phyloP scores from a whole-genome alignment of 2,888 invertebrate genomes.

The Odontomyia ornata region DNA sequence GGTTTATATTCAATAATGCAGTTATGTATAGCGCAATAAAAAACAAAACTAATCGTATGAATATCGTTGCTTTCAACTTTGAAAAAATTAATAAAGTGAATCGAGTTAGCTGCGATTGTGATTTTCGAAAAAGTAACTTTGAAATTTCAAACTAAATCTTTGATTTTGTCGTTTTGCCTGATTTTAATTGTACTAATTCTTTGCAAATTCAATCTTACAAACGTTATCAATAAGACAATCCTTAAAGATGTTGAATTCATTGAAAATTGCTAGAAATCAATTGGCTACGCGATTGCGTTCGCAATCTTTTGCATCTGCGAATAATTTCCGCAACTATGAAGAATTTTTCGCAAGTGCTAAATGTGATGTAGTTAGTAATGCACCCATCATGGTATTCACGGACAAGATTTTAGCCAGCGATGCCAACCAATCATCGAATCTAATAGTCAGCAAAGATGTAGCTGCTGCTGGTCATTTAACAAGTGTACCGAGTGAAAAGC shows the following conservation, averaged over 20 bases:
- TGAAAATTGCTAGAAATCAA: not conserved
- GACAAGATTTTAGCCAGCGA: not conserved
- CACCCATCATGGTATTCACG: conserved; percentile 24
- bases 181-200: not conserved
- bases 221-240: not conserved
- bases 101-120: no score
- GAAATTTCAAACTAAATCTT: no score
- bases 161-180: not conserved
- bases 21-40: no score
- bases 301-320: not conserved
- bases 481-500: not conserved
- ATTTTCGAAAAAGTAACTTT: no score
- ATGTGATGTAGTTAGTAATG: conserved; percentile 35
- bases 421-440: conserved; percentile 19
- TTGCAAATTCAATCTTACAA: not conserved
- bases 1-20: no score
- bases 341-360: conserved; percentile 24
- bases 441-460: conserved; percentile 12
- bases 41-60: no score
- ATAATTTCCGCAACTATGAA: conserved; percentile 8
- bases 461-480: not conserved
- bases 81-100: no score
- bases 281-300: not conserved
- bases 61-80: no score
- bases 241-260: not conserved